Evolutionary conservation across 2,113 vertebrate species (phyloP).

Genomic region (Scartelaos histophorus): DNA sequence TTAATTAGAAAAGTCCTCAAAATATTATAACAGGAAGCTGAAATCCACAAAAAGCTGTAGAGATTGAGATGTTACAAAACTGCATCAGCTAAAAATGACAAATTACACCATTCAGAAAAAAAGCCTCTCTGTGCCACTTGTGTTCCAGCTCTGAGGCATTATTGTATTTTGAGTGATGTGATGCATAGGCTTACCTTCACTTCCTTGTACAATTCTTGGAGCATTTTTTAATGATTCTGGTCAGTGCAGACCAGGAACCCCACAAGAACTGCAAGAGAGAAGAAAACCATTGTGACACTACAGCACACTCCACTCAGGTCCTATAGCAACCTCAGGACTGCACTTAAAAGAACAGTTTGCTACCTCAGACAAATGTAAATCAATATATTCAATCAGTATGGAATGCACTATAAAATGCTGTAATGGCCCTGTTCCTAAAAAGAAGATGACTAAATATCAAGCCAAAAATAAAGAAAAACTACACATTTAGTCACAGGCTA

Average conservation of each 20-base stretch:
- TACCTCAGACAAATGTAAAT: too few relatives aligned
- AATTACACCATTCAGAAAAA: too few relatives aligned
- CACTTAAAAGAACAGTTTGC: too few relatives aligned
- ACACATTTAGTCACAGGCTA: not conserved
- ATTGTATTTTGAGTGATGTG: too few relatives aligned
- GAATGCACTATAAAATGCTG: not conserved
- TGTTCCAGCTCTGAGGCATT: too few relatives aligned
- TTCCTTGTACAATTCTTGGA: not conserved
- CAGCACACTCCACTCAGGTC: not conserved
- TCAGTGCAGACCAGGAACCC: not conserved
- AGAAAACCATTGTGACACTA: not conserved
- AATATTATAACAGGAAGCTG: too few relatives aligned
- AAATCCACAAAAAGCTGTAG: too few relatives aligned
- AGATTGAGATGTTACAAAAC: too few relatives aligned
- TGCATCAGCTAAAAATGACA: too few relatives aligned
- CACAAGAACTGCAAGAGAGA: not conserved
- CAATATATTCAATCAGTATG: not conserved
- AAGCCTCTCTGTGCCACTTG: too few relatives aligned
- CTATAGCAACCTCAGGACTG: not conserved
- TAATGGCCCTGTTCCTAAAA: not conserved
- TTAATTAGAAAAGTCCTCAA: too few relatives aligned
- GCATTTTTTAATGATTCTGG: not conserved
- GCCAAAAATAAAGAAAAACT: not conserved
- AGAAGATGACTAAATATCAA: not conserved
- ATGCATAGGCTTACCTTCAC: not conserved